Base-by-base conservation (phyloP, 2,797 vertebrate species). In the Pseudomugil gertrudae region DNA sequence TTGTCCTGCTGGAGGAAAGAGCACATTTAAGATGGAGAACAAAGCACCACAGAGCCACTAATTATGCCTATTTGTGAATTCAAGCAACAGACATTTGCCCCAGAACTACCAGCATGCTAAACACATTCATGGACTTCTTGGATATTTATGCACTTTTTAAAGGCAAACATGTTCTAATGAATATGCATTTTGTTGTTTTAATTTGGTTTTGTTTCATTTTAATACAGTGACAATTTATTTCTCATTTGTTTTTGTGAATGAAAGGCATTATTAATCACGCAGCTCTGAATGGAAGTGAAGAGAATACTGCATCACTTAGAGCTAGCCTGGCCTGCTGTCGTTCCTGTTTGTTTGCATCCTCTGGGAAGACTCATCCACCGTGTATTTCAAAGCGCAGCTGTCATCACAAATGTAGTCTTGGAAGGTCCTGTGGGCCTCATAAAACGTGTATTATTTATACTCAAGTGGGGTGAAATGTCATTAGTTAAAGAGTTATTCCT, bases 381-480 rank as follows among this genome's bases (percentile, higher is more conserved):
- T 32, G 64, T 74, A 64, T 72, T 78, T 67, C 5, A 3, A 60
- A 74, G 68, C 70, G 63, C 11, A 19, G 48, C 79, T 89, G 83
- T 87, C 84, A 84, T 56, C 59, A 75, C 72, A 71, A 84, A 84
- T 79, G 55, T 29, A 68, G 74, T 79, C 63, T 74, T 48, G 68
- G 38, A 65, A 71, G 60, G 33, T 79, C 77, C 72, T 29, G 5
- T 38, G 47, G 83, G 72, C 45, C 78, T 72, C 10, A 66, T 84
- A 69, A 74, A 80, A 76, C 70, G 57, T 57, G 19, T 56, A 66
- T 80, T 63, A 63, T 80, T 71, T 74, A 74, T 43, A 53, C 48
- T 59, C 48, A 57, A 55, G 58, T 33, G 21, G 32, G 52, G 24
- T 50, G 15, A 78, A 80, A 83, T 74, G 80, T 66, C 78, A 79